Base-by-base conservation (phyloP, 2,888 invertebrate genomes). In the Chaetogeoica ovagalla region DNA sequence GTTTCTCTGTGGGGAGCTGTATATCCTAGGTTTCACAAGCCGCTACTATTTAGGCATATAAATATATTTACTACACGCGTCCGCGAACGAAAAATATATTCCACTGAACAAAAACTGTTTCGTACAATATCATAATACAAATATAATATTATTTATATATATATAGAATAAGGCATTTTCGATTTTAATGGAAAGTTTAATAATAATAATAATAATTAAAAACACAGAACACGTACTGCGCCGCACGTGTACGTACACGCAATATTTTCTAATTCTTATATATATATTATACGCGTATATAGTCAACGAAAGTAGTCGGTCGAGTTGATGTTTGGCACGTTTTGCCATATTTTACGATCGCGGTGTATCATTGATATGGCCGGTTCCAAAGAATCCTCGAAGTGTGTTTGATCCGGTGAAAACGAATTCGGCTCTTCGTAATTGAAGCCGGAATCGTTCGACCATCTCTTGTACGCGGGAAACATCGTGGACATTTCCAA, bases 341-440 rank as follows among this genome's bases (percentile, higher is more conserved):
- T 79, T 57, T 79, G 70, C 79, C 79, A 79, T 79, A 79, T 79
- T 57, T 79, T 79, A 6, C 79, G 79, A 30, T 79, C 79, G 23
- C 62, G 79, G 43, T 79, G 52, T 15, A 79, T 79, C 71, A 65
- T 79, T 23, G 71, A 43, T 48, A 79, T 43, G 63, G 63, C 79
- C 30, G 79, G 71, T 71, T 79, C 79, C 57, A 71, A 15, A 8
- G 79, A 79, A n/a, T 79, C 79, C 2, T 79, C 79, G 30, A 79
- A 79, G 43, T 71, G 71, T n/a, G 55, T 71, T 0, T 43, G 70
- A n/a, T 43, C 71, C 2, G 70, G 70, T 30, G 63, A 57, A 71
- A 63, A 63, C 1, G 70, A 59, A 43, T 57, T 79, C 9, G 62
- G 68, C 23, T 63, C 70, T 19, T 79, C 79, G 69, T 70, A 39